phyloP scores from a whole-genome alignment of 92 coral and sea anemone genomes.

The Zoanthus solanderi region DNA sequence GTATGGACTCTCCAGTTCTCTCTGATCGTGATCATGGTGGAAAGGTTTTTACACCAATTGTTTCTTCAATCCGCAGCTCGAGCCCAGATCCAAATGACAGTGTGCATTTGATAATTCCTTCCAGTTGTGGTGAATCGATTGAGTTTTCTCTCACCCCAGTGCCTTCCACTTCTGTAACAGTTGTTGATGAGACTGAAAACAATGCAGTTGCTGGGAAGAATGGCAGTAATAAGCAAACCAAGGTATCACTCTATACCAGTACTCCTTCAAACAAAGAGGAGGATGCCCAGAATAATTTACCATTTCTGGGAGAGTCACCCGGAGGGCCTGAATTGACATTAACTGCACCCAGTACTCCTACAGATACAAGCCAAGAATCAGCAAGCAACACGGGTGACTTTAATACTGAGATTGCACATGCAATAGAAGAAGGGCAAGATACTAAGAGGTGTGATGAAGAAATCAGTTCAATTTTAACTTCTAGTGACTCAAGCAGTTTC shows the following conservation, averaged over 20 bases:
- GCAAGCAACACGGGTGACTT: slow-evolving; percentile 26
- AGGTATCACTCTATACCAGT: not conserved
- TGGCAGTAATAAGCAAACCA: not conserved
- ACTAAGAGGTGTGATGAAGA: slow-evolving; percentile 25
- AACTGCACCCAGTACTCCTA: slow-evolving; percentile 45
- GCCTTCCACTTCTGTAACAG: slow-evolving; percentile 15
- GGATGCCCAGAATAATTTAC: not conserved
- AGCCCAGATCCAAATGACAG: slow-evolving; percentile 50
- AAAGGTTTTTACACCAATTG: slow-evolving; percentile 37
- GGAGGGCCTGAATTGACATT: slow-evolving; percentile 30
- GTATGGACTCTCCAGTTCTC: slow-evolving; percentile 40
- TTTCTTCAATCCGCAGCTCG: slow-evolving; percentile 48
- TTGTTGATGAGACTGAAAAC: slow-evolving; percentile 29
- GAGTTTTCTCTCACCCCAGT: slow-evolving; percentile 40
- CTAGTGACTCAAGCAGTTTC: slow-evolving; percentile 46
- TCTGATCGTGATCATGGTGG: slow-evolving; percentile 32
- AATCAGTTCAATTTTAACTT: slow-evolving; percentile 42
- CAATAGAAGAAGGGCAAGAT: slow-evolving; percentile 11
- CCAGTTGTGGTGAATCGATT: slow-evolving; percentile 30
- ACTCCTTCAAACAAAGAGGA: slow-evolving; percentile 9
- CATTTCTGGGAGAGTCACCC: slow-evolving; percentile 1
- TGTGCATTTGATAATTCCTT: slow-evolving; percentile 35
- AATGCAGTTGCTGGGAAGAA: not conserved
- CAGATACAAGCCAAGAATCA: slow-evolving; percentile 44
- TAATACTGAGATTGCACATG: not conserved